phyloP scores from a whole-genome alignment of 2,797 vertebrate genomes.

The Graptemys geographica region DNA sequence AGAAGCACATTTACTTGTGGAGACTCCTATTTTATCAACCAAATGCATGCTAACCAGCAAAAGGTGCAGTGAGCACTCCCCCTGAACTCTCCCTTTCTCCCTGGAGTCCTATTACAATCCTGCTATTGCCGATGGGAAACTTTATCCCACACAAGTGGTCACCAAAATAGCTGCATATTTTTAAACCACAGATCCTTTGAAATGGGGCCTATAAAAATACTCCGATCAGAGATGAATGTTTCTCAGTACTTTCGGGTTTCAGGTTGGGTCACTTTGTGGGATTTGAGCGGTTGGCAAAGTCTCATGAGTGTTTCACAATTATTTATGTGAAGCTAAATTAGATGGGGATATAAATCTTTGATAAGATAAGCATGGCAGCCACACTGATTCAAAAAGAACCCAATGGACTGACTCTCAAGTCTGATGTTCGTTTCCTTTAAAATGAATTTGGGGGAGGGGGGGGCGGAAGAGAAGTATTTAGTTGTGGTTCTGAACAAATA shows the following conservation, averaged over 20 bases:
- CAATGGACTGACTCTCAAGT: background rate
- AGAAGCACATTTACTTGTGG: slow-evolving; percentile 2
- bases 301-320: slow-evolving; percentile 72
- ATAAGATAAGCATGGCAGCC: slow-evolving; percentile 38
- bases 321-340: slow-evolving; percentile 72
- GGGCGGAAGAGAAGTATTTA: background rate
- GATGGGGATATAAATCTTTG: slow-evolving; percentile 55
- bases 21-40: slow-evolving; percentile 18
- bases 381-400: slow-evolving; percentile 27
- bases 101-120: slow-evolving; percentile 57
- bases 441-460: background rate
- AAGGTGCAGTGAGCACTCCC: slow-evolving; percentile 28
- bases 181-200: slow-evolving; percentile 80
- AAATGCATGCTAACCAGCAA: background rate
- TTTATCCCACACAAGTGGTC: slow-evolving; percentile 82
- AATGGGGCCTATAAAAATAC: slow-evolving; percentile 81
- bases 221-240: slow-evolving; percentile 47
- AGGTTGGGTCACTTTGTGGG: slow-evolving; percentile 73
- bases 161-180: slow-evolving; percentile 83
- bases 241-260: slow-evolving; percentile 77
- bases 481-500: background rate
- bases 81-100: slow-evolving; percentile 61
- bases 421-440: background rate
- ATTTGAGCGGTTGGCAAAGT: slow-evolving; percentile 70
- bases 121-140: slow-evolving; percentile 77